A percentile compares a stretch with the other conserved stretches of the same genome.
Evolutionary conservation across 2,113 vertebrate genomes (phyloP).

Genomic region (Conger conger): DNA sequence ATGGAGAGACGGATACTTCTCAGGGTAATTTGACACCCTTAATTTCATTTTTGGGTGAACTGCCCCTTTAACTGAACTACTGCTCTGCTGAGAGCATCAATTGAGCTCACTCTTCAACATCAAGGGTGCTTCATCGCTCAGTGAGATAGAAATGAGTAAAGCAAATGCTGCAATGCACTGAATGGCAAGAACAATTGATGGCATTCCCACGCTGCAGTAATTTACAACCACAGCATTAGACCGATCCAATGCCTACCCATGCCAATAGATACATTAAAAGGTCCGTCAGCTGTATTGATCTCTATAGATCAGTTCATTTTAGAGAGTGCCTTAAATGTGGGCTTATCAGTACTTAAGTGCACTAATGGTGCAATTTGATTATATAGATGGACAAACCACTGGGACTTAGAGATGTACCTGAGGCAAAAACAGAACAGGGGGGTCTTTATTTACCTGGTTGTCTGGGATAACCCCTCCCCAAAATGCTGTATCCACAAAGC

Average conservation of each 20-base stretch:
- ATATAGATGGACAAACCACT: background rate
- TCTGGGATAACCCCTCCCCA: constrained; percentile 79
- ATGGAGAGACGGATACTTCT: no score
- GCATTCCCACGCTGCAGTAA: background rate
- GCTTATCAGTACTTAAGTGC: background rate
- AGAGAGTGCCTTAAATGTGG: background rate
- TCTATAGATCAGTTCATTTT: background rate
- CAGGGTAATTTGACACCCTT: no score
- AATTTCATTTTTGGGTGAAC: no score
- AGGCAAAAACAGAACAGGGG: background rate
- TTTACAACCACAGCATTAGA: background rate
- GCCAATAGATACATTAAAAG: background rate
- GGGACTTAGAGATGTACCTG: background rate
- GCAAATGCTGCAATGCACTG: background rate
- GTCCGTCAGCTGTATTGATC: background rate
- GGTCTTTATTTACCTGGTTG: constrained; percentile 66
- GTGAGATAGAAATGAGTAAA: background rate
- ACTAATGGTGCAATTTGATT: background rate
- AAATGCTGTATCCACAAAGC: constrained; percentile 78
- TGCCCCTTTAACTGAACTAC: background rate
- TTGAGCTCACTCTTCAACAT: background rate
- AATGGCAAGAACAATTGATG: background rate
- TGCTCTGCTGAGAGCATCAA: background rate
- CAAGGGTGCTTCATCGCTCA: background rate
- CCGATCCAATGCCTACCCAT: background rate